A percentile compares a stretch with the other conserved stretches of the same genome.
Conservation (phyloP, 2,888 invertebrate species). For the Trichopoda pennipes region DNA sequence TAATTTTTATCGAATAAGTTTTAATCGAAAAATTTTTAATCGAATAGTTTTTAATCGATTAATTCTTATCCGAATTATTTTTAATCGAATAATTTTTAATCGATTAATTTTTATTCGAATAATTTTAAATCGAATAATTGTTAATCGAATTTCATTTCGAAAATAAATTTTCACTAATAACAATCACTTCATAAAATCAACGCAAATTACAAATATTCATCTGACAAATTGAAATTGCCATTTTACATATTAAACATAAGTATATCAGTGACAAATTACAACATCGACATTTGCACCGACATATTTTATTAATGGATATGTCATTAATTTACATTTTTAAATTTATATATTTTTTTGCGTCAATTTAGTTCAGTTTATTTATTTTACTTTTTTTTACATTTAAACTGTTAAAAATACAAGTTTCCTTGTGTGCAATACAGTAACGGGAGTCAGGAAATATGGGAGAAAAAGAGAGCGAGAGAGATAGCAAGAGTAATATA, state of each 20-base stretch:
- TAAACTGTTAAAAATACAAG: constrained; percentile 16
- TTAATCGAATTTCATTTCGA: too few species aligned
- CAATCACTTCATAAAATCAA: background rate
- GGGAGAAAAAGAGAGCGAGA: too few species aligned
- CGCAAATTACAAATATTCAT: background rate
- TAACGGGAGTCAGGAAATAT: background rate
- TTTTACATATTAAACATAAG: constrained; percentile 3
- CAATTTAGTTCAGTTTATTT: constrained; percentile 9
- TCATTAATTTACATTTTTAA: constrained; percentile 45
- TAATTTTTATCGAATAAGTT: too few species aligned
- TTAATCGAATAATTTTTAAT: background rate
- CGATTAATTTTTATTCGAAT: too few species aligned
- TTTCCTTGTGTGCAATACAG: background rate
- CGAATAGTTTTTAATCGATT: too few species aligned
- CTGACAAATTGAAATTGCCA: constrained; percentile 37
- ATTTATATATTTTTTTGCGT: constrained; percentile 11
- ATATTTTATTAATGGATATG: constrained; percentile 53
- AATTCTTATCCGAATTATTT: too few species aligned
- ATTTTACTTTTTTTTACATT: constrained; percentile 14
- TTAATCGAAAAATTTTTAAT: background rate
- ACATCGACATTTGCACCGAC: constrained; percentile 43
- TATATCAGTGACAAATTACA: constrained; percentile 44
- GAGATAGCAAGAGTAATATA: too few species aligned
- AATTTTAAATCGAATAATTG: too few species aligned
- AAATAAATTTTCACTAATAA: background rate